These are phyloP conservation scores for Leucophora obtusa DNA, from an alignment of 2,888 invertebrate species.

Conservation along the genomic window DNA sequence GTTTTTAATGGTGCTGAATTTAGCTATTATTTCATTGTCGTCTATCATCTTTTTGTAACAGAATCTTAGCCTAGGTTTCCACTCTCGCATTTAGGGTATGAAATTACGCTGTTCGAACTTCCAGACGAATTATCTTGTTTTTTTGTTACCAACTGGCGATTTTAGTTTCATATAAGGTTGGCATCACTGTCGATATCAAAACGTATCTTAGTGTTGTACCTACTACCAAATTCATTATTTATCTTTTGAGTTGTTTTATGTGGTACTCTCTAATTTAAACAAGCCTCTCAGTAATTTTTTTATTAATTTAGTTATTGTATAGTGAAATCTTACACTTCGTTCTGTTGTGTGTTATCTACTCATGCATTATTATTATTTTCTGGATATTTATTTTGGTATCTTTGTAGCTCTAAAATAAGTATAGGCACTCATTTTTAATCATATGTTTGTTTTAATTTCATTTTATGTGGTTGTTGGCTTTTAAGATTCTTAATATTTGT, in stretches of 20 bases:
- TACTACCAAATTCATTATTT: constrained; percentile 40
- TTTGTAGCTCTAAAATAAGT: constrained; percentile 12
- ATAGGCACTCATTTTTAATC: constrained; percentile 8
- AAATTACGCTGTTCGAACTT: too few relatives aligned
- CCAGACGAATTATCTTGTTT: background rate
- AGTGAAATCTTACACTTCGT: constrained; percentile 30
- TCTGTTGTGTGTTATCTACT: constrained; percentile 14
- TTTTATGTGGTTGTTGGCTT: constrained; percentile 13
- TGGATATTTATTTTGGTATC: background rate
- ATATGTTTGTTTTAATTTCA: constrained; percentile 29
- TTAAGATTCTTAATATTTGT: constrained; percentile 9
- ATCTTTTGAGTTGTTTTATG: constrained; percentile 3
- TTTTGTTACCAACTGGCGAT: background rate
- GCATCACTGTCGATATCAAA: background rate
- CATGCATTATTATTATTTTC: constrained; percentile 1
- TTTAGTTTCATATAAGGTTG: background rate
- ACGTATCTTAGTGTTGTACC: constrained; percentile 21
- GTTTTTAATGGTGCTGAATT: too few relatives aligned
- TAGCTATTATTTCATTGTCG: too few relatives aligned
- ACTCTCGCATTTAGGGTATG: too few relatives aligned
- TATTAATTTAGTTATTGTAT: constrained; percentile 19
- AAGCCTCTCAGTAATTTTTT: constrained; percentile 55
- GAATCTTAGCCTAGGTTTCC: too few relatives aligned
- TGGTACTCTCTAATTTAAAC: constrained; percentile 45
- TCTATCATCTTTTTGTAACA: too few relatives aligned